phyloP scores from a whole-genome alignment of 2,888 invertebrate genomes.

The Danaus chrysippus region DNA sequence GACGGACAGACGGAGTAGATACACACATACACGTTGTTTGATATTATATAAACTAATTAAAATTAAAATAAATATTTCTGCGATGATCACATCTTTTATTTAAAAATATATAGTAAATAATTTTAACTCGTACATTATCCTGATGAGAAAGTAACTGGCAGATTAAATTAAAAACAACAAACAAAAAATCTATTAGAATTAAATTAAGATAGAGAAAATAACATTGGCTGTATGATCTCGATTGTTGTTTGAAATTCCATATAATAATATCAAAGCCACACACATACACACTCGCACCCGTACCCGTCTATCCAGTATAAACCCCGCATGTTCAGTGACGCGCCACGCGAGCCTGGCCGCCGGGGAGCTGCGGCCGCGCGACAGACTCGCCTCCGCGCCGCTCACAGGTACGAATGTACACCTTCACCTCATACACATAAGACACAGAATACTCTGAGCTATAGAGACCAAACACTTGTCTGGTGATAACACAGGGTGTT shows the following conservation, averaged over 20 bases:
- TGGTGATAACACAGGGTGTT: too few relatives aligned
- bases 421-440: conserved; percentile 10
- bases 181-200: too few relatives aligned
- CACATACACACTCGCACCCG: conserved; percentile 5
- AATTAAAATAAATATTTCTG: conserved; percentile 38
- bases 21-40: background rate
- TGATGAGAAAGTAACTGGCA: too few relatives aligned
- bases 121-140: too few relatives aligned
- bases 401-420: conserved; percentile 51
- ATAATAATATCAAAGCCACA: background rate
- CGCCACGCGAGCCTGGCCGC: conserved; percentile 69
- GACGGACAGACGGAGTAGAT: conserved; percentile 31
- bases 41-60: conserved; percentile 12
- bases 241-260: too few relatives aligned
- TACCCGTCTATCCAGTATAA: conserved; percentile 30
- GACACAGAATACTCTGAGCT: conserved; percentile 10
- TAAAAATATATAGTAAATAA: background rate
- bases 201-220: too few relatives aligned
- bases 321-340: conserved; percentile 71
- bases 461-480: too few relatives aligned
- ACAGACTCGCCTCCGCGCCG: conserved; percentile 48
- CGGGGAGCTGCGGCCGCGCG: conserved; percentile 55
- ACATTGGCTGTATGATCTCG: too few relatives aligned
- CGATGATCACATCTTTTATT: conserved; percentile 2
- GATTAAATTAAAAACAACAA: too few relatives aligned